Evolutionary conservation across 2,888 invertebrate genomes (phyloP).

Genomic region (Aleiodes testaceus): DNA sequence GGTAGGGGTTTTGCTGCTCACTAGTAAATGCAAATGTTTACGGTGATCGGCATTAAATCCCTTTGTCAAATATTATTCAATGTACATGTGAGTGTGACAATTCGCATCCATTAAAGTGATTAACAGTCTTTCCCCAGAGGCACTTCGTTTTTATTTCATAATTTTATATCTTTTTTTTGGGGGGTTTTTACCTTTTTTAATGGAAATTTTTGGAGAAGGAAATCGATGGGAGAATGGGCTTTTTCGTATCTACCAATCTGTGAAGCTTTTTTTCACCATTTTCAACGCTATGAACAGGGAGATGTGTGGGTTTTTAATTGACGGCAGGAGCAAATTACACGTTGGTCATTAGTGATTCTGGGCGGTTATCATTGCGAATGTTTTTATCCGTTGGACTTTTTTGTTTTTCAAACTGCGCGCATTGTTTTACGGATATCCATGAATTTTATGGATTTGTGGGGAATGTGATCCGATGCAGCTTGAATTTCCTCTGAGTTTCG

Average conservation of each 20-base stretch:
- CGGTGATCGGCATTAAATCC: constrained; percentile 11
- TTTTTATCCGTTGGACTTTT: constrained; percentile 15
- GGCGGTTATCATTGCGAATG: constrained; percentile 49
- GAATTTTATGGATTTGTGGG: not conserved
- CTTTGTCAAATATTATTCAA: constrained; percentile 19
- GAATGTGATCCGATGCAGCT: not conserved
- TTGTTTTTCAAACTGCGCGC: not conserved
- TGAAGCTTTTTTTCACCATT: too few species aligned
- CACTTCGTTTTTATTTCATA: constrained; percentile 11
- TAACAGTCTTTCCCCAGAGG: not conserved
- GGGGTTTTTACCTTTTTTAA: constrained; percentile 12
- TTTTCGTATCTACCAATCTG: too few species aligned
- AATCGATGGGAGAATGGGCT: too few species aligned
- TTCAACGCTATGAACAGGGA: not conserved
- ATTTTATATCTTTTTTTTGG: not conserved
- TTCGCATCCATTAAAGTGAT: constrained; percentile 25
- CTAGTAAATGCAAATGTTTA: constrained; percentile 27
- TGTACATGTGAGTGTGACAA: constrained; percentile 13
- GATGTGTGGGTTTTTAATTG: constrained; percentile 42
- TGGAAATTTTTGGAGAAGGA: not conserved
- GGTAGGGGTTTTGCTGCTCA: not conserved
- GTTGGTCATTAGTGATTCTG: constrained; percentile 52
- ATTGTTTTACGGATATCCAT: not conserved
- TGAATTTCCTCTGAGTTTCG: too few species aligned
- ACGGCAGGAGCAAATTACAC: constrained; percentile 43